Evolutionary conservation across 2,888 invertebrate genomes (phyloP), one percentile per base, ranked within the genome.

Genomic region (Hirtodrosophila duncani): DNA sequence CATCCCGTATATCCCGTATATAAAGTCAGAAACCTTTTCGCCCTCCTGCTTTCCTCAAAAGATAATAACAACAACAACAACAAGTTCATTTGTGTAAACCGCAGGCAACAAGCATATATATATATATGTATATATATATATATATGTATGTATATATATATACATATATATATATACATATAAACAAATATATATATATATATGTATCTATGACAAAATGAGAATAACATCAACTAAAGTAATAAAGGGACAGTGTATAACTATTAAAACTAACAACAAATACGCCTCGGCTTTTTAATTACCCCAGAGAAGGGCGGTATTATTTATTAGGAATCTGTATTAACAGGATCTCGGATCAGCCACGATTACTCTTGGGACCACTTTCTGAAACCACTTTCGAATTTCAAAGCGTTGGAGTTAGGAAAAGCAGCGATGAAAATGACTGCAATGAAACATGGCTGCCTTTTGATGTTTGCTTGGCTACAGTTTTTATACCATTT

Each of bases 241-340:
- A 77, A 81, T 81, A 81, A 77, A 81, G 63, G 60, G 57, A 77
- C 75, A 60, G 61, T 77, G 82, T 81, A 81, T 81, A 81, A 81
- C 80, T 80, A 81, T 75, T 81, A 75, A 75, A 77, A 75, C 80
- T 77, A 67, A 79, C 52, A 43, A 66, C 56, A 14, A 44, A 27
- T 29, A 36, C 36, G 5, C 20, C 14, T 18, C n/a, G 6, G 16
- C 6, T 53, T n/a, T n/a, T n/a, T n/a, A n/a, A n/a, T n/a, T n/a
- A n/a, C n/a, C n/a, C n/a, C n/a, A n/a, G n/a, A n/a, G n/a, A n/a
- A n/a, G n/a, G n/a, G n/a, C n/a, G n/a, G n/a, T n/a, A n/a, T n/a
- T n/a, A n/a, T n/a, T n/a, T n/a, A n/a, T n/a, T n/a, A n/a, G n/a
- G n/a, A n/a, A n/a, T n/a, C n/a, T n/a, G n/a, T n/a, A n/a, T n/a